Conservation (phyloP, 2,888 invertebrate species). For the Phlogophora meticulosa region DNA sequence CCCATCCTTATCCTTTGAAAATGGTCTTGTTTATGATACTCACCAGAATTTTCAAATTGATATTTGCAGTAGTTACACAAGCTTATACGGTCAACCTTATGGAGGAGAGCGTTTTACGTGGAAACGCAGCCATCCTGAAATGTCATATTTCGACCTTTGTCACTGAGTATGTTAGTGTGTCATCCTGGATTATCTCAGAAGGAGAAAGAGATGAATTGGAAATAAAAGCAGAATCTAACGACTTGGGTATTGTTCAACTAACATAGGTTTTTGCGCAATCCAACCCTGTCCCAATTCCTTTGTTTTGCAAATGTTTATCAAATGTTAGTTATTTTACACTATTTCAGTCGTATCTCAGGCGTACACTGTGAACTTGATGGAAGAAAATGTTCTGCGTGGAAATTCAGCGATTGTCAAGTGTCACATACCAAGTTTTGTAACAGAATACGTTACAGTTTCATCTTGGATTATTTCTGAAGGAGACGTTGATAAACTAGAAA, state of each 20-base stretch:
- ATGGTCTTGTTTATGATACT: slow-evolving; percentile 18
- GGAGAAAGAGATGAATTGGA: slow-evolving; percentile 87
- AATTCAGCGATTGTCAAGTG: slow-evolving; percentile 97
- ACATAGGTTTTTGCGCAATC: slow-evolving; percentile 36
- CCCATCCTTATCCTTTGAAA: slow-evolving; percentile 56
- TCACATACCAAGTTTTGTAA: slow-evolving; percentile 98
- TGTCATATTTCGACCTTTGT: slow-evolving; percentile 98
- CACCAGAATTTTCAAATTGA: slow-evolving; percentile 42
- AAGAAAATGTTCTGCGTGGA: slow-evolving; percentile 97
- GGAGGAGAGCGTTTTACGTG: slow-evolving; percentile 97
- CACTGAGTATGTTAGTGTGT: slow-evolving; percentile 96
- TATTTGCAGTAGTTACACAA: slow-evolving; percentile 96
- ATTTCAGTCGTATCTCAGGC: slow-evolving; percentile 97
- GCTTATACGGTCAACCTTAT: slow-evolving; percentile 96
- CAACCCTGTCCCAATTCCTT: slow-evolving; percentile 60
- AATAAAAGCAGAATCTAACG: slow-evolving; percentile 85
- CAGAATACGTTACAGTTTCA: slow-evolving; percentile 96
- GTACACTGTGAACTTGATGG: slow-evolving; percentile 97
- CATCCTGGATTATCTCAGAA: slow-evolving; percentile 96
- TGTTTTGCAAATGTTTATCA: slow-evolving; percentile 22
- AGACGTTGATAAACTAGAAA: slow-evolving; percentile 89
- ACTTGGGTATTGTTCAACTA: slow-evolving; percentile 78
- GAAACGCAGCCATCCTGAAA: slow-evolving; percentile 97
- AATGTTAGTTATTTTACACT: slow-evolving; percentile 25
- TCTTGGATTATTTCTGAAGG: slow-evolving; percentile 96